phyloP scores from a whole-genome alignment of 1,140 invertebrate genomes.

The Scaptodrosophila lebanonensis region DNA sequence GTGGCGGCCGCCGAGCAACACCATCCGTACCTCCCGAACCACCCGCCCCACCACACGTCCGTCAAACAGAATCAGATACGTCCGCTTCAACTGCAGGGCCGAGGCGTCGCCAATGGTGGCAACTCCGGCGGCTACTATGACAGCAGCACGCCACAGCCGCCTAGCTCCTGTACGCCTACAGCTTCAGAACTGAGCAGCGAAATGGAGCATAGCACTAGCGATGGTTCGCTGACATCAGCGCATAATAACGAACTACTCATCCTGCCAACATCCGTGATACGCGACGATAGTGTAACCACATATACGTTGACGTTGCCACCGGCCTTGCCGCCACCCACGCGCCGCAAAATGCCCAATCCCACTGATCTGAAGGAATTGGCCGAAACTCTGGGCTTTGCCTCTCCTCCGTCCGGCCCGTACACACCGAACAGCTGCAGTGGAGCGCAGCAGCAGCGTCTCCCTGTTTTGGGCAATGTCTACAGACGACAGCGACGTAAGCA shows the following conservation, averaged over 20 bases:
- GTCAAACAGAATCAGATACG: conserved; percentile 76
- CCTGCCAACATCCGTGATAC: conserved; percentile 71
- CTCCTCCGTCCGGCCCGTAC: conserved; percentile 37
- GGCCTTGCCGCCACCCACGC: conserved; percentile 77
- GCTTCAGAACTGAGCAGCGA: conserved; percentile 56
- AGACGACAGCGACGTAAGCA: conserved; percentile 77
- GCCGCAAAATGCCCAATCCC: conserved; percentile 77
- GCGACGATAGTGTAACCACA: conserved; percentile 64
- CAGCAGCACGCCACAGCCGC: conserved; percentile 34
- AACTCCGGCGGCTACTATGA: background rate
- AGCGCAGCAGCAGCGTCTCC: conserved; percentile 36
- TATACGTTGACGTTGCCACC: conserved; percentile 75
- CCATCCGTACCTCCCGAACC: conserved; percentile 23
- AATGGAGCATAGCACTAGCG: conserved; percentile 58
- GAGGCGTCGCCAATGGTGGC: conserved; percentile 35
- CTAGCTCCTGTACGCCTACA: conserved; percentile 38
- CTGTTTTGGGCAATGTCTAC: conserved; percentile 55
- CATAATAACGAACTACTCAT: conserved; percentile 55
- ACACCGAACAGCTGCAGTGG: conserved; percentile 14
- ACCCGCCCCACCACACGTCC: no score
- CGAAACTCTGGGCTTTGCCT: conserved; percentile 77
- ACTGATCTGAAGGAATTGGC: conserved; percentile 78
- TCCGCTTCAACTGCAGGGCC: conserved; percentile 59
- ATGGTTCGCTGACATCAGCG: conserved; percentile 31
- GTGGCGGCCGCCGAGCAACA: conserved; percentile 36